These are phyloP conservation scores for Rhynchotus rufescens DNA, from an alignment of 2,797 vertebrate species.

Conservation along the genomic window DNA sequence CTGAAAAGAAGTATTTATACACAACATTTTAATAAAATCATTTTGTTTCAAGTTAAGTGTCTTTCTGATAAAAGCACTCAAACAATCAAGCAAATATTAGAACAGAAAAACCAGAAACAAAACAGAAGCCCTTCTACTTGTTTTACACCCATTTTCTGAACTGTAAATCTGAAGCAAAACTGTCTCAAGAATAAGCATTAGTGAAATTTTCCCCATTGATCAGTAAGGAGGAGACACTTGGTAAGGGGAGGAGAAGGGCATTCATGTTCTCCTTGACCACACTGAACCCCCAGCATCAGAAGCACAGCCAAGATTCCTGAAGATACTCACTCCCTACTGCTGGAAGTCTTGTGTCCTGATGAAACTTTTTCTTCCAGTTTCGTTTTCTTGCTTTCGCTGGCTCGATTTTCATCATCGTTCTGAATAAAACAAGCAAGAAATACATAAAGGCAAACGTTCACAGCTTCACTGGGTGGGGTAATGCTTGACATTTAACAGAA, in stretches of 20 bases:
- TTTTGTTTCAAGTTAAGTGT: neutral
- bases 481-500: neutral
- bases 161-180: neutral
- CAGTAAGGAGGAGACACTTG: neutral
- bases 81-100: neutral
- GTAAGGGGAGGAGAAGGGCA: neutral
- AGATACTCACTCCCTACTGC: conserved; percentile 91
- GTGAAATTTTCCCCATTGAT: neutral
- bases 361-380: conserved; percentile 91
- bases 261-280: neutral
- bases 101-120: neutral
- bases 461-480: neutral
- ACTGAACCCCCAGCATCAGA: neutral
- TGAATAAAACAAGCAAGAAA: conserved; percentile 74
- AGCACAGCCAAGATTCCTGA: neutral
- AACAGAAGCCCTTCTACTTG: neutral
- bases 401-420: conserved; percentile 91
- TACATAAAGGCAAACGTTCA: neutral
- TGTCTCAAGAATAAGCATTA: neutral
- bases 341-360: conserved; percentile 89
- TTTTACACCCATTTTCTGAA: neutral
- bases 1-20: neutral
- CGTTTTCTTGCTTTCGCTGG: conserved; percentile 91
- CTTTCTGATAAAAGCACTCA: neutral
- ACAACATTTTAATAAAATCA: neutral